phyloP scores from a whole-genome alignment of 2,797 vertebrate species.

The Danio kyathit region DNA sequence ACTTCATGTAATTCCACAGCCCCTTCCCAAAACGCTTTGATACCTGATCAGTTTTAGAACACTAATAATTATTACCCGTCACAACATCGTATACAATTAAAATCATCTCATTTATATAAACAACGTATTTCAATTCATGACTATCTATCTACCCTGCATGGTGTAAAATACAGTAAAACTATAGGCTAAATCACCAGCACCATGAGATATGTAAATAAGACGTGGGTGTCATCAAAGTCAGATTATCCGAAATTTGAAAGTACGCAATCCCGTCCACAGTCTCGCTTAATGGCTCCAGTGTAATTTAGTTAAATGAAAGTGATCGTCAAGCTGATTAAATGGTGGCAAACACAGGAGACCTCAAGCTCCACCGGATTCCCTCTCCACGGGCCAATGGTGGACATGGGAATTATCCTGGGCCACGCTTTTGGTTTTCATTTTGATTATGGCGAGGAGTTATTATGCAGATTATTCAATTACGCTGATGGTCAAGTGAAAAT shows the following conservation, averaged over 20 bases:
- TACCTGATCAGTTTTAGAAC: neutral
- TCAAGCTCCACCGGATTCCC: slow-evolving; percentile 39
- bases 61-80: neutral
- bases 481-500: slow-evolving; percentile 76
- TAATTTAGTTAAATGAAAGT: slow-evolving; percentile 74
- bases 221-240: slow-evolving; percentile 41
- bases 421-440: slow-evolving; percentile 73
- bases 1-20: neutral
- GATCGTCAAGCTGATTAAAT: slow-evolving; percentile 76
- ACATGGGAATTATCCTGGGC: slow-evolving; percentile 63
- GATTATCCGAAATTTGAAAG: slow-evolving; percentile 30
- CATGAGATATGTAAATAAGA: slow-evolving; percentile 21
- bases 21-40: neutral
- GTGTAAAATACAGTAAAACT: slow-evolving; percentile 2
- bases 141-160: neutral
- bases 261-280: slow-evolving; percentile 18
- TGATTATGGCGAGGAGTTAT: slow-evolving; percentile 69
- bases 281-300: slow-evolving; percentile 63
- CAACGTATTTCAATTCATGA: neutral
- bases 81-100: neutral
- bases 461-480: slow-evolving; percentile 78
- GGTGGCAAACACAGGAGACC: slow-evolving; percentile 58
- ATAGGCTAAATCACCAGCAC: neutral
- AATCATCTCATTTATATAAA: neutral
- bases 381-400: slow-evolving; percentile 31